Base-by-base conservation (phyloP, 2,888 invertebrate species). In the Glaucopsyche alexis region DNA sequence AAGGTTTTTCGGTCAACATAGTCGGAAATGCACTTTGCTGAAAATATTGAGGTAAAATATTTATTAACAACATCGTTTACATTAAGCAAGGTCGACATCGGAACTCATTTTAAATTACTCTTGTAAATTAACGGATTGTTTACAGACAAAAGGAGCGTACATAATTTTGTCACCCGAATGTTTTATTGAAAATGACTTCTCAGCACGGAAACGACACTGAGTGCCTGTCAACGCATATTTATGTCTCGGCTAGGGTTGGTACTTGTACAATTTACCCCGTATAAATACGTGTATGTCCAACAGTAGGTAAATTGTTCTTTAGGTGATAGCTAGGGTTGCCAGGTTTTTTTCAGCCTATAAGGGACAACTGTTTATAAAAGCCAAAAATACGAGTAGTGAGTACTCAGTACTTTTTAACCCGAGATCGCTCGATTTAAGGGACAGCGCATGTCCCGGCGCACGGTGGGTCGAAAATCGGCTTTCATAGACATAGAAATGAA, bases 161-260 rank as follows among this genome's bases (percentile, higher is more conserved):
- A 40, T 45, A 67, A 49, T 72, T 65, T 60, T 65, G 38, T 16
- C 60, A 72, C 71, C 72, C 38, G 70, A 71, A 73, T 65, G 74
- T 72, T 65, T 69, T 73, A 52, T 69, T 71, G 72, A 71, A 64
- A 75, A 74, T 73, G 49, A 66, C 71, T 73, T 45, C 45, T 65
- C 71, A 74, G 60, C 67, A 69, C 65, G 72, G 71, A 74, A 77
- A 77, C 75, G 74, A 74, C 64, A 49, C 72, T 74, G 82, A 81
- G 76, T 78, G 80, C 80, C 80, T 77, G 82, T 80, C 81, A 78
- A 80, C 80, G 82, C 80, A 80, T 81, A 82, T 83, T 82, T 82
- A 84, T 84, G 86, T 29, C 29, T 83, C 82, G 84, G 83, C 81
- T 84, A 85, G 81, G 81, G 85, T 84, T 84, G 83, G 84, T 83